Base-by-base conservation (phyloP, 2,797 vertebrate species). In the Perodicticus potto region DNA sequence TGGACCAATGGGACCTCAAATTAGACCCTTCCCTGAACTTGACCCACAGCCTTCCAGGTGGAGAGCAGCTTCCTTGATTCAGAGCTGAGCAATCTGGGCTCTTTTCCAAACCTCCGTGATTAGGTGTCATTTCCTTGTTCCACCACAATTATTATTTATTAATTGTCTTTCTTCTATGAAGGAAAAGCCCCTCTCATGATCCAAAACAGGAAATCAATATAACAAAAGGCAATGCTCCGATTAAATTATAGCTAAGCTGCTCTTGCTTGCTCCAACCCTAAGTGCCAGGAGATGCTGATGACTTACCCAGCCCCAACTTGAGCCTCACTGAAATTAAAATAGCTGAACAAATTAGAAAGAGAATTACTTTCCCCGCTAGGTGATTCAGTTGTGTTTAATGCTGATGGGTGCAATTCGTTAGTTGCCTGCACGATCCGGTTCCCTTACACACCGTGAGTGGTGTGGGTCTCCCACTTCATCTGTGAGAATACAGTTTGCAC, bases 331-430 rank as follows among this genome's bases (percentile, higher is more conserved):
- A 72, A 77, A 91, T 95, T 20, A 45, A 84, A 89, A 37, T 13
- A 45, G 34, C 69, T 67, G 78, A 59, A 59, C 65, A 83, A 83
- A 81, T 91, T 67, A 93, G 87, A 85, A 87, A 94, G 55, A 63
- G 16, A 72, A 3, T 43, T 29, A 43, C 19, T 45, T 34, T 80
- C 43, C 93, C 93, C 76, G 53, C 16, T 16, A 12, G n/a, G 49
- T 49, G 83, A 57, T 45, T 80, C 29, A 0, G 0, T 16, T 14
- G 37, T 27, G 29, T 69, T 43, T 14, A 59, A 29, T 3, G 13
- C 61, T 45, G 57, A 72, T 0, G 70, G 25, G 9, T 37, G 63
- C 49, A 29, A 8, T 45, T 59, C 7, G 5, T 57, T 67, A 22
- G 6, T 17, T 34, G 22, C 17, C 32, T 3, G 7, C 3, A 13